phyloP scores from a whole-genome alignment of 2,113 vertebrate genomes.

The Procavia capensis region DNA sequence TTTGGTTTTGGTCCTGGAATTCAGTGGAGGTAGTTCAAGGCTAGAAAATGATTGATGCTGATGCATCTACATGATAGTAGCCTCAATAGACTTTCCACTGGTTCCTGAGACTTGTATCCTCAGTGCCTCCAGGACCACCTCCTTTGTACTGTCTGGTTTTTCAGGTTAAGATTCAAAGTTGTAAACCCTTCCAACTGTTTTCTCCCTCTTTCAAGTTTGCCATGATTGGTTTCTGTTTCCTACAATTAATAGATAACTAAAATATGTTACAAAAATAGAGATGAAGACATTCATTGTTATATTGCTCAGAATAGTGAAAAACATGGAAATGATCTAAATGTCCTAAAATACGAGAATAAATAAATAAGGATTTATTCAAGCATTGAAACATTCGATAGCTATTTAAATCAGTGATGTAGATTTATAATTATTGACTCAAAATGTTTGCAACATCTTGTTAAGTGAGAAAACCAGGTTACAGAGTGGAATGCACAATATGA shows the following conservation, averaged over 20 bases:
- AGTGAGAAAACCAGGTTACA: not conserved
- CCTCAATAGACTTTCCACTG: not conserved
- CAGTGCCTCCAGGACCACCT: not conserved
- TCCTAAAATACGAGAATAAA: not conserved
- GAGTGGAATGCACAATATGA: not conserved
- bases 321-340: not conserved
- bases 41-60: not conserved
- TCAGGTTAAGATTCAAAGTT: not conserved
- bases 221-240: not conserved
- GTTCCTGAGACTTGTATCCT: not conserved
- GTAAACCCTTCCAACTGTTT: not conserved
- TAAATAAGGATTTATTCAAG: constrained; percentile 23
- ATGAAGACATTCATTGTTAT: not conserved
- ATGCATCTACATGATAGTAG: not conserved
- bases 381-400: not conserved
- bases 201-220: not conserved
- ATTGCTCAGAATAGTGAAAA: not conserved
- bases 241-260: not conserved
- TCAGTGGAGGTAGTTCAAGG: not conserved
- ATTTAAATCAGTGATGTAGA: not conserved
- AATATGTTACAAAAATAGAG: not conserved
- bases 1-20: no score
- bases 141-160: not conserved
- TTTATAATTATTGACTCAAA: constrained; percentile 10
- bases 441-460: not conserved